phyloP scores from a whole-genome alignment of 2,888 invertebrate species.

The Lepas anatifera region DNA sequence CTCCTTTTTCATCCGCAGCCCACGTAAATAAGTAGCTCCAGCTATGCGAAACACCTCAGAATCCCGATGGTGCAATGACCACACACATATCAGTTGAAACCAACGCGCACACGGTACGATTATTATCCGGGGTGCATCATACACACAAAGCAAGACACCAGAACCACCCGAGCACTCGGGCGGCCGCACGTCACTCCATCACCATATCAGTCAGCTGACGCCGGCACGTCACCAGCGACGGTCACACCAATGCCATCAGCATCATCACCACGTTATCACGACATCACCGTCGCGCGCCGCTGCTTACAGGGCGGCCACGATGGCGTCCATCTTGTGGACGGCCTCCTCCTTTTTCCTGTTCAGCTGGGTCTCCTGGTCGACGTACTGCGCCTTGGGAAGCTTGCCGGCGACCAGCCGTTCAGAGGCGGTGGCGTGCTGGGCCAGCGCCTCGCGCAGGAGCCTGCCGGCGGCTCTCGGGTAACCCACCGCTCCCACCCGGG shows the following conservation, averaged over 20 bases:
- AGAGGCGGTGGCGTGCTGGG: conserved; percentile 41
- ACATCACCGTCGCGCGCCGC: not conserved
- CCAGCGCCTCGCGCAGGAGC: conserved; percentile 31
- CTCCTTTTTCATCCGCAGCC: too few relatives aligned
- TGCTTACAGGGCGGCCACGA: conserved; percentile 28
- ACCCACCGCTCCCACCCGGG: too few relatives aligned
- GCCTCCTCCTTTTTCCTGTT: conserved; percentile 46
- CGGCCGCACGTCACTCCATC: not conserved
- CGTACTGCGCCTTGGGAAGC: conserved; percentile 44
- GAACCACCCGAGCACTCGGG: too few relatives aligned
- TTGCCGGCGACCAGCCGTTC: conserved; percentile 50
- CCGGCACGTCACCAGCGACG: not conserved
- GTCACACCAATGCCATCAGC: too few relatives aligned
- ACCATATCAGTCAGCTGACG: not conserved
- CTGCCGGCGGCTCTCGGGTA: too few relatives aligned
- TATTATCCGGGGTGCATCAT: too few relatives aligned
- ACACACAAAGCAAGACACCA: too few relatives aligned
- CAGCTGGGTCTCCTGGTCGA: conserved; percentile 44
- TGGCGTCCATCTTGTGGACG: conserved; percentile 40
- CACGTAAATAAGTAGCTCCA: too few relatives aligned
- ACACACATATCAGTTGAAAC: too few relatives aligned
- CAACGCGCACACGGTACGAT: too few relatives aligned
- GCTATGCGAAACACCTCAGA: too few relatives aligned
- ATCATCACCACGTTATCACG: not conserved
- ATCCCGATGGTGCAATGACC: too few relatives aligned